Evolutionary conservation across 2,797 vertebrate species (phyloP).

Genomic region (Chaetophractus vellerosus): DNA sequence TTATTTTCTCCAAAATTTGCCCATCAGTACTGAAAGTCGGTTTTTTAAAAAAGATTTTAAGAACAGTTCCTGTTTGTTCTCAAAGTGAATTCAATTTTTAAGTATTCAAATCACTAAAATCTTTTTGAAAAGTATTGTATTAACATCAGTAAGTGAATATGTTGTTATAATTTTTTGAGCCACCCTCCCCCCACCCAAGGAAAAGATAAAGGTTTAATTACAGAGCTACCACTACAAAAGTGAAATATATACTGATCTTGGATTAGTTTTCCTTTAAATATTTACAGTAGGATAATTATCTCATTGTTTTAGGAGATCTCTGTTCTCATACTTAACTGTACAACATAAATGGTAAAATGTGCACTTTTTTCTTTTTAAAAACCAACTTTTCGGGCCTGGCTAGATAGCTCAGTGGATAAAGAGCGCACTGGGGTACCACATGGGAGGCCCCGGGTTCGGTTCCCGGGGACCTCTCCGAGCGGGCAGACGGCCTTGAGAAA

Average conservation of each 20-base stretch:
- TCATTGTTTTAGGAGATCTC: not conserved
- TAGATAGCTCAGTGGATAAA: too few species aligned
- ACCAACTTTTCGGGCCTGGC: too few species aligned
- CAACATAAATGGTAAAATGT: constrained; percentile 3
- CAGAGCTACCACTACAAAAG: not conserved
- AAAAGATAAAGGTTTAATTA: not conserved
- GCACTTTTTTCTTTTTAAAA: not conserved
- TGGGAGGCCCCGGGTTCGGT: too few species aligned
- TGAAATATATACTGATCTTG: not conserved
- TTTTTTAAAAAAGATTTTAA: not conserved
- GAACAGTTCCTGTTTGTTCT: not conserved
- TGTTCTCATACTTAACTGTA: not conserved
- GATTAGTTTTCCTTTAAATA: not conserved
- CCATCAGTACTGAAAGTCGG: not conserved
- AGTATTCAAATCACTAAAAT: constrained; percentile 10
- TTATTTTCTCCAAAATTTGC: constrained; percentile 27
- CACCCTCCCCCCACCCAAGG: not conserved
- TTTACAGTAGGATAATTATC: not conserved
- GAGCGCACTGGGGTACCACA: too few species aligned
- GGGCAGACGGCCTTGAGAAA: too few species aligned
- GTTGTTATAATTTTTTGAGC: not conserved
- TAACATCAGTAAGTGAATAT: not conserved
- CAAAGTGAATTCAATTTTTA: constrained; percentile 19
- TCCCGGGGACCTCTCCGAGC: too few species aligned
- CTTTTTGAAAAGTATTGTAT: not conserved